Evolutionary conservation across 2,113 vertebrate genomes (phyloP).

Genomic region (cattle (Bos taurus)): ARS-UCD2.0 NC_037344.1:58196501-58197000

Average conservation of each 20-base stretch:
- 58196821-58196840: neutral
- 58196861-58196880: neutral
- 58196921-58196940: neutral
- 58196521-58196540: neutral
- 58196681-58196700: neutral
- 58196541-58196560: neutral
- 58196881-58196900: neutral
- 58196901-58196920: neutral
- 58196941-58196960: neutral
- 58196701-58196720: neutral
- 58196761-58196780: neutral
- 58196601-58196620: neutral
- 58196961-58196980: neutral
- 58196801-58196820: neutral
- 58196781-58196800: neutral
- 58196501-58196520: neutral
- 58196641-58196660: neutral
- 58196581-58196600: neutral
- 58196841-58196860: neutral
- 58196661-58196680: neutral
- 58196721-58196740: neutral
- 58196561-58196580: neutral
- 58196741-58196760: neutral
- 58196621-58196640: neutral
- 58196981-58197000: neutral